phyloP scores from a whole-genome alignment of 2,797 vertebrate species.

The Hydrophis major region DNA sequence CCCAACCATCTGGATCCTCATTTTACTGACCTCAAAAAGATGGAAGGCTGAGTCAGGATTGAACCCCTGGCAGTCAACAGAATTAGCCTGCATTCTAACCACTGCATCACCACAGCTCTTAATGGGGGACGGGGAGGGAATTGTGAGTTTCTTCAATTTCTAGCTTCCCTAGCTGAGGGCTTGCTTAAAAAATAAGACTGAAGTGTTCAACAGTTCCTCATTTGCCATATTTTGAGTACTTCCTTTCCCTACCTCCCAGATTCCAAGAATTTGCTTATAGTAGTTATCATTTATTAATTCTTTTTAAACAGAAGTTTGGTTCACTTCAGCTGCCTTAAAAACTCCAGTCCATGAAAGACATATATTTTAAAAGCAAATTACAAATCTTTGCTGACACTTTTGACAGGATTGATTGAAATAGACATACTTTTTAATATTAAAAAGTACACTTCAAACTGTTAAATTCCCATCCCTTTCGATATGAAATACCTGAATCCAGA shows the following conservation, averaged over 20 bases:
- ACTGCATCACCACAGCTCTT: neutral
- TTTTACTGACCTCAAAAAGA: neutral
- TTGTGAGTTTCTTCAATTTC: neutral
- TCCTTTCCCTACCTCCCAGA: neutral
- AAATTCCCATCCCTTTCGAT: too few relatives aligned
- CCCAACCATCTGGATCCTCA: neutral
- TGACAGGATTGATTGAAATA: neutral
- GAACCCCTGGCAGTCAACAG: neutral
- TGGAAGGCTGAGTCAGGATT: neutral
- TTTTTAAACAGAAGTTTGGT: neutral
- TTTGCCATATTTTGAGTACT: neutral
- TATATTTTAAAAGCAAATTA: neutral
- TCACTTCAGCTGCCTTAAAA: neutral
- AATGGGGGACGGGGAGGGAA: neutral
- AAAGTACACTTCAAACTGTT: neutral
- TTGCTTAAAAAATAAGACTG: neutral
- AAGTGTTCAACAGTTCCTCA: neutral
- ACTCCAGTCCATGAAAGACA: neutral
- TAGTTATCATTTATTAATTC: neutral
- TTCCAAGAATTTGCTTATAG: neutral
- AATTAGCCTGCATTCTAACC: neutral
- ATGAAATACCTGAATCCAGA: too few relatives aligned
- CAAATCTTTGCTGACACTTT: neutral
- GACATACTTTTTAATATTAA: neutral
- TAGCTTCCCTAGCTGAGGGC: neutral